These are phyloP conservation scores for Julus scanicus DNA, from an alignment of 2,888 invertebrate species.

Conservation along the genomic window DNA sequence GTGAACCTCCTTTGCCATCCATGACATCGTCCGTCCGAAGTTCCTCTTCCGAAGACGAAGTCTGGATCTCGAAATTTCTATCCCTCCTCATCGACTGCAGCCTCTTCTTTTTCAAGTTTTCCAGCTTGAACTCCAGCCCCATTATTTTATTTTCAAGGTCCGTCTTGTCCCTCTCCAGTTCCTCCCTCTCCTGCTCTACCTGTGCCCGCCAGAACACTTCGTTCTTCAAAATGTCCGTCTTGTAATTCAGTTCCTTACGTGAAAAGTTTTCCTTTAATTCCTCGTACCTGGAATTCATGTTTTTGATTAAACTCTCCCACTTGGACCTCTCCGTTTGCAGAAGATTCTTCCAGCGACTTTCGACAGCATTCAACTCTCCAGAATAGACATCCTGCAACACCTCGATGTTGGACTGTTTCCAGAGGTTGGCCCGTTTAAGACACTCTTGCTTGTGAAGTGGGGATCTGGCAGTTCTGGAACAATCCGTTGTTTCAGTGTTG, in stretches of 20 bases:
- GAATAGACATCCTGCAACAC: constrained; percentile 14
- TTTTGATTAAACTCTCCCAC: constrained; percentile 28
- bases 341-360: constrained; percentile 37
- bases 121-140: constrained; percentile 51
- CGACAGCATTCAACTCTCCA: not conserved
- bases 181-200: constrained; percentile 46
- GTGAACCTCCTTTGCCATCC: not conserved
- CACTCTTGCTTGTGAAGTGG: not conserved
- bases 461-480: not conserved
- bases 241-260: not conserved
- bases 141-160: not conserved
- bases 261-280: constrained; percentile 28
- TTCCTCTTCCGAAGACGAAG: not conserved
- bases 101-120: constrained; percentile 37
- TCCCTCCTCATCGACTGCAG: not conserved
- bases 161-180: constrained; percentile 23
- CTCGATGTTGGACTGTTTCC: constrained; percentile 21
- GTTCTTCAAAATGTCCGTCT: constrained; percentile 40
- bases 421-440: not conserved
- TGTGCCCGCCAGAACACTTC: constrained; percentile 54
- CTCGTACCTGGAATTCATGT: constrained; percentile 48
- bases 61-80: not conserved
- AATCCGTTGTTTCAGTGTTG: not conserved
- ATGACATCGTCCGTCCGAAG: not conserved
- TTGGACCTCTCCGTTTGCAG: constrained; percentile 20